Evolutionary conservation across 2,797 vertebrate genomes (phyloP).

Genomic region (Siniperca obscura): DNA sequence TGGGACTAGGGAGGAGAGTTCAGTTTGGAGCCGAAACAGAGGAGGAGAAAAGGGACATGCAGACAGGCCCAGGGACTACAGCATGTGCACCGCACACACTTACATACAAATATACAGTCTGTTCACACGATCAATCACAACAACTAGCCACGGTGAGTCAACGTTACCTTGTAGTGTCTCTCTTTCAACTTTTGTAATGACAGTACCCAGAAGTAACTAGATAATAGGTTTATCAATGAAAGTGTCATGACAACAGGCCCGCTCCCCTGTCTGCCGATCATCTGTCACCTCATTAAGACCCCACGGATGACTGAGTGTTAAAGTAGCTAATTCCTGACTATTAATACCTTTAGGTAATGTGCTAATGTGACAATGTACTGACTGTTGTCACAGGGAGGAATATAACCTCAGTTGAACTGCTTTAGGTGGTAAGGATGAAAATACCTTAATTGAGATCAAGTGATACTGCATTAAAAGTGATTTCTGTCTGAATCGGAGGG

Average conservation of each 20-base stretch:
- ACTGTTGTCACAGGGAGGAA: neutral
- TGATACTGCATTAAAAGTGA: slow-evolving; percentile 25
- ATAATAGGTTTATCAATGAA: neutral
- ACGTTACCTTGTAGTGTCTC: neutral
- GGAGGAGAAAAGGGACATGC: slow-evolving; percentile 29
- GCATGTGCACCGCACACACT: slow-evolving; percentile 13
- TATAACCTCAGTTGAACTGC: neutral
- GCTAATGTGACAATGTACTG: neutral
- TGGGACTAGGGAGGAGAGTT: slow-evolving; percentile 40
- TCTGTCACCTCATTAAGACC: neutral
- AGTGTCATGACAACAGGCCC: neutral
- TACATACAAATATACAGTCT: slow-evolving; percentile 21
- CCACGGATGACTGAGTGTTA: neutral
- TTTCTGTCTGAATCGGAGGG: slow-evolving; percentile 38
- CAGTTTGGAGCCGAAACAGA: slow-evolving; percentile 35
- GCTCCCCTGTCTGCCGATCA: neutral
- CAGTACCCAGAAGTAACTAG: neutral
- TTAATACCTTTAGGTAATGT: neutral
- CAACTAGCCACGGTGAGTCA: neutral
- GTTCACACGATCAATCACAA: slow-evolving; percentile 54
- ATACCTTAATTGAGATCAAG: slow-evolving; percentile 18
- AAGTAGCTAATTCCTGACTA: neutral
- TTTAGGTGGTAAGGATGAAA: slow-evolving; percentile 23
- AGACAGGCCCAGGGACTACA: slow-evolving; percentile 24
- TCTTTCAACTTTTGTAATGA: neutral